phyloP scores from a whole-genome alignment of 2,888 invertebrate species.

The Oxystoma pomonae region DNA sequence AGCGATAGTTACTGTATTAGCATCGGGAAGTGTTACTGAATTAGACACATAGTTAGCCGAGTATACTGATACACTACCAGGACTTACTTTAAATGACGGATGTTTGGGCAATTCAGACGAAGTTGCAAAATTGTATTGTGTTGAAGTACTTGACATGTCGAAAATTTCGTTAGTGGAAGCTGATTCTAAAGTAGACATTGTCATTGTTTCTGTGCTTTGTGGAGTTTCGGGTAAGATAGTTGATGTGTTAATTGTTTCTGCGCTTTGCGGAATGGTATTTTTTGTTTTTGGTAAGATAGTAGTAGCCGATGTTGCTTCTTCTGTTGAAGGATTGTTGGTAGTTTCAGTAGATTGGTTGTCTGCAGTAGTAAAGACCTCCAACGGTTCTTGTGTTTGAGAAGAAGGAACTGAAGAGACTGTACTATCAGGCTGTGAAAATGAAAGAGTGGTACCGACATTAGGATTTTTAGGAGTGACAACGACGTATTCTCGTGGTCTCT shows the following conservation, averaged over 20 bases:
- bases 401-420: conserved; percentile 17
- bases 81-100: conserved; percentile 44
- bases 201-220: conserved; percentile 3
- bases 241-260: conserved; percentile 26
- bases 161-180: conserved; percentile 1
- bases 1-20: conserved; percentile 51
- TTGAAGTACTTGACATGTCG: conserved; percentile 33
- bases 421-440: neutral
- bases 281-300: conserved; percentile 11
- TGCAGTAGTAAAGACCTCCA: conserved; percentile 1
- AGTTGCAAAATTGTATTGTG: conserved; percentile 28
- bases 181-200: conserved; percentile 5
- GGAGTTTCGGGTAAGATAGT: conserved; percentile 9
- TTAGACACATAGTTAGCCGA: conserved; percentile 45
- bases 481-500: conserved; percentile 32
- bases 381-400: conserved; percentile 16
- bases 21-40: conserved; percentile 51
- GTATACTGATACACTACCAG: conserved; percentile 42
- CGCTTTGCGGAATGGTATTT: conserved; percentile 34
- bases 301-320: conserved; percentile 11
- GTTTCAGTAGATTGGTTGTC: conserved; percentile 9
- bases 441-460: neutral
- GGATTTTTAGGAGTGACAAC: conserved; percentile 41
- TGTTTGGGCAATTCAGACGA: conserved; percentile 33
- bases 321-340: conserved; percentile 14